These are phyloP conservation scores for Onthophagus sagittarius DNA, from an alignment of 2,888 invertebrate genomes.

Conservation along the genomic window DNA sequence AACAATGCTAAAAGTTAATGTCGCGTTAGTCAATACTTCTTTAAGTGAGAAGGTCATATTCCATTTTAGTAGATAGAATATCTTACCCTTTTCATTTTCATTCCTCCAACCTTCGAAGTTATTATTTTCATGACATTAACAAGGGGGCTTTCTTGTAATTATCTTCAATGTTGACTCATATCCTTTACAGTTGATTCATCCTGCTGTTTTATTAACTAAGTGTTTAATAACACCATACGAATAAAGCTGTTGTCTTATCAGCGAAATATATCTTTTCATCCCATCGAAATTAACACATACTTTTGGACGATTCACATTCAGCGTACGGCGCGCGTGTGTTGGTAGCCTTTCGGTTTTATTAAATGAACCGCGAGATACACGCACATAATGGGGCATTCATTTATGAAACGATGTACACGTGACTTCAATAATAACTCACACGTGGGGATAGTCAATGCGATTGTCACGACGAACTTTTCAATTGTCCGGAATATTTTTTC, in stretches of 20 bases:
- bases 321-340: not conserved
- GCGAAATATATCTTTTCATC: not conserved
- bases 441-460: not conserved
- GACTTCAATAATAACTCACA: not conserved
- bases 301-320: not conserved
- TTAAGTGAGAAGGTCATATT: not conserved
- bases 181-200: not conserved
- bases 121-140: not conserved
- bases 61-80: not conserved
- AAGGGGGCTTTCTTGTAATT: not conserved
- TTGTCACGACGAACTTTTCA: not conserved
- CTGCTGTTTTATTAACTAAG: not conserved
- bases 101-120: not conserved
- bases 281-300: not conserved
- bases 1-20: slow-evolving; percentile 5
- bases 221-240: not conserved
- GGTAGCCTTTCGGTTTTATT: not conserved
- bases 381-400: not conserved
- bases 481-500: not conserved
- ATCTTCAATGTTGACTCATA: not conserved
- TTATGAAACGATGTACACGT: not conserved
- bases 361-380: not conserved
- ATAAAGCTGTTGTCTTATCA: not conserved
- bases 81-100: not conserved
- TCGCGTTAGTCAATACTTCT: not conserved